phyloP scores from a whole-genome alignment of 2,113 vertebrate genomes.

The Muscicapa adusta region DNA sequence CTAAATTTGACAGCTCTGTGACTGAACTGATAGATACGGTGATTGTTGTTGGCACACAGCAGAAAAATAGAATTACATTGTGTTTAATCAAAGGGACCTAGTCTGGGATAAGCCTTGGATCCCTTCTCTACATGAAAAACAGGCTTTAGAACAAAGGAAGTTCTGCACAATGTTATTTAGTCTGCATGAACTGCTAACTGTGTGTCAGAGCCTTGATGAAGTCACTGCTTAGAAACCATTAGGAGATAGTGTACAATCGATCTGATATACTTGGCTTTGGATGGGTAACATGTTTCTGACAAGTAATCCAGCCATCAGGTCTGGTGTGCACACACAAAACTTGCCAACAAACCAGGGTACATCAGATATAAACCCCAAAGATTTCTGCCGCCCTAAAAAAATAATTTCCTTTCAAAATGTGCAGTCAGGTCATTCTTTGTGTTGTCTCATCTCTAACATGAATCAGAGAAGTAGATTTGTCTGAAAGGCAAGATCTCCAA shows the following conservation, averaged over 20 bases:
- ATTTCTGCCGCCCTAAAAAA: neutral
- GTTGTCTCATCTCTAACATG: neutral
- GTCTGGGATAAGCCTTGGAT: constrained; percentile 26
- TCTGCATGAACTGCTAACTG: constrained; percentile 18
- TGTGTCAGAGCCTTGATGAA: constrained; percentile 35
- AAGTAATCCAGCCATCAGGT: neutral
- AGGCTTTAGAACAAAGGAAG: constrained; percentile 53
- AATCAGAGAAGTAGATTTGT: neutral
- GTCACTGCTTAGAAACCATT: constrained; percentile 37
- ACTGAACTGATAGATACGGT: constrained; percentile 21
- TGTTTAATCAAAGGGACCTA: constrained; percentile 36
- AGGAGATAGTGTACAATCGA: neutral
- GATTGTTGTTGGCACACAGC: constrained; percentile 34
- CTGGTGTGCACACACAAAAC: neutral
- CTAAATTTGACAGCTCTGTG: constrained; percentile 25
- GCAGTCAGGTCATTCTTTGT: neutral
- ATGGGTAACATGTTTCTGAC: neutral
- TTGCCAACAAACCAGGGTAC: neutral
- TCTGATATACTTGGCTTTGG: neutral
- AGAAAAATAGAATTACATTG: constrained; percentile 51
- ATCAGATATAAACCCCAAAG: neutral
- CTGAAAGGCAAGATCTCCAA: neutral
- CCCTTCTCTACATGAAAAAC: constrained; percentile 6
- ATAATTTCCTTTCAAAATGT: neutral
- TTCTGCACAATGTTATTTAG: constrained; percentile 59